Percentiles rank a stretch among this genome's conserved stretches.
These are phyloP conservation scores for Athripsodes cinereus DNA, from an alignment of 2,888 invertebrate species.

Conservation along the genomic window DNA sequence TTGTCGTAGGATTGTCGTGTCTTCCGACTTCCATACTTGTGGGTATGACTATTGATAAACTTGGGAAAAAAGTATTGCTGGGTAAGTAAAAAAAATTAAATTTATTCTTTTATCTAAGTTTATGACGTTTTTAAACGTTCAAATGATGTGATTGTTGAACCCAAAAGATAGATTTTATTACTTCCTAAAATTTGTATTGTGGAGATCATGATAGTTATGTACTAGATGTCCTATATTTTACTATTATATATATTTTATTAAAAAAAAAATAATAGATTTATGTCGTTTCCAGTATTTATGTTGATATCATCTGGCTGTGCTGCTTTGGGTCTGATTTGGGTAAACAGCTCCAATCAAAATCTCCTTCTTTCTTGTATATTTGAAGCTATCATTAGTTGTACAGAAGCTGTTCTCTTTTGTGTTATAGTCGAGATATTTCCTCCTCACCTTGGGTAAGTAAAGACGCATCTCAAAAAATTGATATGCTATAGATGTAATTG, in stretches of 20 bases:
- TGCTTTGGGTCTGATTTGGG: slow-evolving; percentile 50
- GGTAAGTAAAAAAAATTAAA: too few species aligned
- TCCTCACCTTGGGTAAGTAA: slow-evolving; percentile 48
- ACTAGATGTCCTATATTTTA: too few species aligned
- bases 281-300: slow-evolving; percentile 45
- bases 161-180: too few species aligned
- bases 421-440: slow-evolving; percentile 56
- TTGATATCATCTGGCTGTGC: slow-evolving; percentile 50
- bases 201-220: too few species aligned
- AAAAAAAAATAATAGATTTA: too few species aligned
- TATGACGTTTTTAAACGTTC: too few species aligned
- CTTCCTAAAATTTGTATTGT: too few species aligned
- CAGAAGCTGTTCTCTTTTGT: slow-evolving; percentile 55
- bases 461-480: too few species aligned
- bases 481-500: too few species aligned
- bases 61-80: slow-evolving; percentile 53
- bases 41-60: slow-evolving; percentile 51
- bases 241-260: too few species aligned
- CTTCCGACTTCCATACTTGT: slow-evolving; percentile 51
- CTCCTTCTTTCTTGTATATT: slow-evolving; percentile 52
- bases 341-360: slow-evolving; percentile 49
- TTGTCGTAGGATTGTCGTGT: slow-evolving; percentile 53
- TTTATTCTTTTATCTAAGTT: too few species aligned
- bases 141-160: too few species aligned
- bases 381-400: slow-evolving; percentile 55